These are phyloP conservation scores for Syrista parreyssii DNA, from an alignment of 2,888 invertebrate species.

Conservation along the genomic window DNA sequence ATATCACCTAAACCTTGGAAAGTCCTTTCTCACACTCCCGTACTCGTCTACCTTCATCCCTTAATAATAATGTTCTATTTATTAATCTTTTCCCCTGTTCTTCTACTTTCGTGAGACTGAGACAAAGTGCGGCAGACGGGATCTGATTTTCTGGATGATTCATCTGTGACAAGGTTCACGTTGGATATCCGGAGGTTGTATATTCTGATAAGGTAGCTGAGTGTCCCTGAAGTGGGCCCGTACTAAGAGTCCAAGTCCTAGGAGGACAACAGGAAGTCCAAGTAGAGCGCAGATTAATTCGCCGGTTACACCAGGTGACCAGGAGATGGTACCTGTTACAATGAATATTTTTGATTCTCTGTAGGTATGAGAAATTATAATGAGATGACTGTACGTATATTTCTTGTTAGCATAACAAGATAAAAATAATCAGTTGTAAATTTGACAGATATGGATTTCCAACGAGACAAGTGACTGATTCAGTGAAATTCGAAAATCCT, in stretches of 20 bases:
- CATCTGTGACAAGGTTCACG: slow-evolving; percentile 56
- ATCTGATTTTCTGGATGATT: slow-evolving; percentile 32
- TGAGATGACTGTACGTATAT: neutral
- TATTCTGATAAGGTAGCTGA: slow-evolving; percentile 46
- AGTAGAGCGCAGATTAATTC: slow-evolving; percentile 72
- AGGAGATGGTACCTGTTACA: slow-evolving; percentile 65
- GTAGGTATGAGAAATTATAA: neutral
- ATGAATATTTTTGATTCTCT: neutral
- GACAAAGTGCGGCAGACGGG: neutral
- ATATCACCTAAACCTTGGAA: neutral
- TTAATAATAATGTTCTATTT: neutral
- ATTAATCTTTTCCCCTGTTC: neutral
- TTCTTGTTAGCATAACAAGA: neutral
- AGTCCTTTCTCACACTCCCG: neutral
- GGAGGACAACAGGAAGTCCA: slow-evolving; percentile 70
- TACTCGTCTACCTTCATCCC: neutral
- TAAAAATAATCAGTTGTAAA: neutral
- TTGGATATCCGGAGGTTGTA: slow-evolving; percentile 47
- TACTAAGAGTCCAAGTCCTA: slow-evolving; percentile 69
- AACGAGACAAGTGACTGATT: neutral
- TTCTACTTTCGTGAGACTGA: neutral
- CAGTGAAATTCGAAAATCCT: neutral
- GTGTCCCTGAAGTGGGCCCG: slow-evolving; percentile 69
- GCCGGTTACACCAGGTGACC: slow-evolving; percentile 72
- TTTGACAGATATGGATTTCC: neutral